phyloP scores from a whole-genome alignment of 2,888 invertebrate species.

The Cetonia aurata region DNA sequence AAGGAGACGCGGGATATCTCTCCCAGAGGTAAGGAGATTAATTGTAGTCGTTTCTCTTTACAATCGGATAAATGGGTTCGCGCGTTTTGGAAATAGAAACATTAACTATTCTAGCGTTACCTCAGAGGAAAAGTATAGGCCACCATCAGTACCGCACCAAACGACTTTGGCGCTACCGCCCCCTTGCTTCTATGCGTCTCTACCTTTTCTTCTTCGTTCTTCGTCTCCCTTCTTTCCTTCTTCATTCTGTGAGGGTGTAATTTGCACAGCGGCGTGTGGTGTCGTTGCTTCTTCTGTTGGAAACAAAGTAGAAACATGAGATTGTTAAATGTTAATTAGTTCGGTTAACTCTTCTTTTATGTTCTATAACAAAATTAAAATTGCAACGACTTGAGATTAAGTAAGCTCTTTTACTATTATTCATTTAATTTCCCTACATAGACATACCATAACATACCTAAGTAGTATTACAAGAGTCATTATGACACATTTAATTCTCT shows the following conservation, averaged over 20 bases:
- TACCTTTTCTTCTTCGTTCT: constrained; percentile 7
- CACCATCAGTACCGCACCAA: constrained; percentile 22
- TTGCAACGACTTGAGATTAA: too few species aligned
- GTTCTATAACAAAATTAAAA: too few species aligned
- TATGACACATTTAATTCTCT: too few species aligned
- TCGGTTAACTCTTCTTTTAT: too few species aligned
- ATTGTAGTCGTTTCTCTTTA: constrained; percentile 67
- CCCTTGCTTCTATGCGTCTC: constrained; percentile 16
- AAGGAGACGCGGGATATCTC: constrained; percentile 63
- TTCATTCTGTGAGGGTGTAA: background rate
- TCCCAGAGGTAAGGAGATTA: constrained; percentile 67
- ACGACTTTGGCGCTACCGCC: constrained; percentile 8
- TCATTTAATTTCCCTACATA: too few species aligned
- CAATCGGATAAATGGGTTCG: constrained; percentile 66
- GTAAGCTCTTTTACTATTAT: too few species aligned
- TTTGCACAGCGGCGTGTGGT: too few species aligned
- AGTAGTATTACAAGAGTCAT: too few species aligned
- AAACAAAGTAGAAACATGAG: too few species aligned
- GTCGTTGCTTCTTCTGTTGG: too few species aligned
- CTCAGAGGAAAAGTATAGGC: constrained; percentile 43
- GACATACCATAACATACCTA: too few species aligned
- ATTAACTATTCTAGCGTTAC: constrained; percentile 62
- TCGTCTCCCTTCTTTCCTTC: background rate
- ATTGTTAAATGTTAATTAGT: too few species aligned
- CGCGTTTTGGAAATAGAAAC: constrained; percentile 67